A percentile compares a stretch with the other conserved stretches of the same genome.
These are phyloP conservation scores for Cephus sareptanus DNA, from an alignment of 2,888 invertebrate species.

Conservation along the genomic window DNA sequence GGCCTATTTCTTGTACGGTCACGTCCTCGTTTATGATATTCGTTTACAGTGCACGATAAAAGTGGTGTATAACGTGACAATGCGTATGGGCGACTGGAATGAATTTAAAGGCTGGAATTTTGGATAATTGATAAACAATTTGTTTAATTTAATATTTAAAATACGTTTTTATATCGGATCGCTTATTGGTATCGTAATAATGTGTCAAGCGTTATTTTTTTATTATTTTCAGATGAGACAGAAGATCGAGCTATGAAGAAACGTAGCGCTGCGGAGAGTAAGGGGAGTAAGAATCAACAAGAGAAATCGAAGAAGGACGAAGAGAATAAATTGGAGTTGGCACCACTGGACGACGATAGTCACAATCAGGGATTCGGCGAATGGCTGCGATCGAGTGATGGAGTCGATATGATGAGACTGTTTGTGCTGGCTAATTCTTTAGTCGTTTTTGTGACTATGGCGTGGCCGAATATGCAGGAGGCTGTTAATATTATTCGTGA, in stretches of 20 bases:
- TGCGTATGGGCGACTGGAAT: too few species aligned
- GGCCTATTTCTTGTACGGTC: constrained; percentile 30
- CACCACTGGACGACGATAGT: constrained; percentile 43
- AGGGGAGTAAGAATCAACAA: constrained; percentile 34
- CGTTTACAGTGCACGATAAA: not conserved
- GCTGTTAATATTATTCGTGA: constrained; percentile 67
- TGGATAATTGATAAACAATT: too few species aligned
- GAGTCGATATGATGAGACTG: constrained; percentile 81
- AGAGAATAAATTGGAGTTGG: constrained; percentile 18
- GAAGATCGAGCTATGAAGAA: constrained; percentile 45
- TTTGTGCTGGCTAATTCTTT: constrained; percentile 83
- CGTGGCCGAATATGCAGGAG: constrained; percentile 78
- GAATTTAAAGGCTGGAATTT: too few species aligned
- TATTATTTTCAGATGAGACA: constrained; percentile 34
- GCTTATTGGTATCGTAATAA: not conserved
- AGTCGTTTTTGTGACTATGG: constrained; percentile 77
- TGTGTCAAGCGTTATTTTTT: not conserved
- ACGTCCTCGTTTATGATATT: constrained; percentile 14
- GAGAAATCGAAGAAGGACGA: constrained; percentile 27
- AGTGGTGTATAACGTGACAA: not conserved
- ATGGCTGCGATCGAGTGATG: constrained; percentile 70
- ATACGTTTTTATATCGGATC: too few species aligned
- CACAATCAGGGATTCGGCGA: constrained; percentile 58
- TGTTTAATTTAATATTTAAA: too few species aligned
- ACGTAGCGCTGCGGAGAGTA: constrained; percentile 36